These are phyloP conservation scores for Zeugodacus cucurbitae DNA, from an alignment of 1,140 invertebrate genomes.

Conservation along the genomic window DNA sequence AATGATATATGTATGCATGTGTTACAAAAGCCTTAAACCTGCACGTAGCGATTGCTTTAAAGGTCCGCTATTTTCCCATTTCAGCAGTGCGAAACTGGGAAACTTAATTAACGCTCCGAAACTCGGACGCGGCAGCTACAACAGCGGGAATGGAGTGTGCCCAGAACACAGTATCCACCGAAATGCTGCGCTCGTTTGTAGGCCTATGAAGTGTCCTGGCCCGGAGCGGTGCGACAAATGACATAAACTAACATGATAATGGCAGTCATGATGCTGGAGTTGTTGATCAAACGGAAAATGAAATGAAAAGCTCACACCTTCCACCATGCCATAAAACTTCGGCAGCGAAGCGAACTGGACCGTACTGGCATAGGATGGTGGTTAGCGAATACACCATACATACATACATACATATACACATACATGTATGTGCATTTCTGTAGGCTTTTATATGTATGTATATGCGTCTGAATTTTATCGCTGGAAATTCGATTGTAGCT, in stretches of 20 bases:
- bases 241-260: background rate
- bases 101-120: constrained; percentile 4
- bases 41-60: background rate
- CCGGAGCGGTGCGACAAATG: background rate
- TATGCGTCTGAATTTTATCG: constrained; percentile 40
- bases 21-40: too few species aligned
- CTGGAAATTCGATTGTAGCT: constrained; percentile 63
- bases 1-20: too few species aligned
- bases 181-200: background rate
- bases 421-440: background rate
- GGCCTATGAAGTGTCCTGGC: background rate
- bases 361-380: background rate
- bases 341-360: background rate
- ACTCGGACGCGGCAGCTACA: background rate
- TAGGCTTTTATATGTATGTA: background rate
- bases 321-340: background rate
- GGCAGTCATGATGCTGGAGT: background rate
- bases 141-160: background rate
- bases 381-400: background rate
- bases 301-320: constrained; percentile 29
- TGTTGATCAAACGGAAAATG: constrained; percentile 32
- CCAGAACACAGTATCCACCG: background rate
- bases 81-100: background rate
- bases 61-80: background rate
- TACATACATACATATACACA: background rate